A percentile compares a stretch with the other conserved stretches of the same genome.
Conservation (phyloP, 2,888 invertebrate genomes). For the Tenthredo scrophulariae region DNA sequence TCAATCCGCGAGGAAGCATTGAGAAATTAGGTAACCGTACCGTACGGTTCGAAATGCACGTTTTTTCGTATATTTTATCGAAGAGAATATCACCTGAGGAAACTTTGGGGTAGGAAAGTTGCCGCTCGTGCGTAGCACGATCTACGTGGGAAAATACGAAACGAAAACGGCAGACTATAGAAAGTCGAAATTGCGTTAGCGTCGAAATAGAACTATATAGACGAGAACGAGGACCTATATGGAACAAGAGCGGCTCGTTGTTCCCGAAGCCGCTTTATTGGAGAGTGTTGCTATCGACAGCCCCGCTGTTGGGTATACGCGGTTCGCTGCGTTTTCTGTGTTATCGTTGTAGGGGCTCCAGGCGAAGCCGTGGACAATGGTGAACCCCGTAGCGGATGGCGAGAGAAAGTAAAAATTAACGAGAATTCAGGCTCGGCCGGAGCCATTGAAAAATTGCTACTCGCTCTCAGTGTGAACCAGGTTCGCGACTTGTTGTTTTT, state of each 20-base stretch:
- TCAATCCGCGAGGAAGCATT: background rate
- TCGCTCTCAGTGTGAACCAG: constrained; percentile 54
- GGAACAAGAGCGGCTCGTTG: constrained; percentile 57
- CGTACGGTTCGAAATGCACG: background rate
- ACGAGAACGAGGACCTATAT: constrained; percentile 53
- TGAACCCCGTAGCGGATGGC: constrained; percentile 70
- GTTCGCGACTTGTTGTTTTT: constrained; percentile 67
- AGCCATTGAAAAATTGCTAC: constrained; percentile 76
- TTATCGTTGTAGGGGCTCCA: constrained; percentile 74
- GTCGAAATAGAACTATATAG: constrained; percentile 54
- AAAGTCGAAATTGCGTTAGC: constrained; percentile 71
- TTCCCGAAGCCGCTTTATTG: constrained; percentile 72
- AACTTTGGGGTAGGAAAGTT: background rate
- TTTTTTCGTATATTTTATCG: background rate
- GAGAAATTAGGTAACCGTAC: background rate
- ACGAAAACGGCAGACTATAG: constrained; percentile 43
- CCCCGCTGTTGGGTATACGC: constrained; percentile 68
- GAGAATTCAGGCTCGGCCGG: constrained; percentile 77
- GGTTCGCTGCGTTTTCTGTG: constrained; percentile 75
- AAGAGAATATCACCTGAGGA: background rate
- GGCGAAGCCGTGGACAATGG: constrained; percentile 70
- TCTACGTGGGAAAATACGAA: constrained; percentile 21
- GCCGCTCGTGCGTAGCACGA: background rate
- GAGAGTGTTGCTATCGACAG: constrained; percentile 76
- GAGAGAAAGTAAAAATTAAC: constrained; percentile 77